Evolutionary conservation across 2,888 invertebrate species (phyloP), one percentile per base, ranked within the genome.

Genomic region (Ptychoptera contaminata): DNA sequence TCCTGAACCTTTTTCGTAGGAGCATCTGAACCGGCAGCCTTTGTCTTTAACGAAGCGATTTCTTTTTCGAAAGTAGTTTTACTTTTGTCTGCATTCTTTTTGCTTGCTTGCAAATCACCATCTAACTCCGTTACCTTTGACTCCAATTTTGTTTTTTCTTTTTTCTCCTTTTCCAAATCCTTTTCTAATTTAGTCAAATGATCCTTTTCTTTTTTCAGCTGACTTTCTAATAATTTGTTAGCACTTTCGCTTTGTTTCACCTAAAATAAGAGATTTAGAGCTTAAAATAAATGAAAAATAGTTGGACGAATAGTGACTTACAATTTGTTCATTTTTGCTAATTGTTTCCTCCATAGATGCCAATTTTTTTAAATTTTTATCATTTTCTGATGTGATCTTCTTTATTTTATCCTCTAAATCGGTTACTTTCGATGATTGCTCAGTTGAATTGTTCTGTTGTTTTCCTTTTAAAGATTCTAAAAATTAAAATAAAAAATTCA

Each of bases 1-100:
- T 16, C 16, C n/a, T 42, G 29, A 12, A 42, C 34, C 34, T 29
- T 35, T 14, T 34, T n/a, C 32, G 76, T 68, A 53, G 74, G 16
- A 12, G 37, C 30, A n/a, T 44, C 44, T 37, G 32, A 6, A 48
- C 46, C 47, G 23, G 54, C 54, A 9, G 59, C 52, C 67, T 87
- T 88, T 11, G 78, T 73, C 56, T 81, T 82, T 16, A 91, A 67
- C 2, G 77, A 74, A 43, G 79, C 78, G 45, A 92, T 69, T 65
- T 90, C 84, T 56, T 77, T 80, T 49, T 86, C 84, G 42, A 78
- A 73, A 34, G 73, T 69, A n/a, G 67, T 55, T 55, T 80, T 81
- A 54, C 75, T 68, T 48, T 79, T 71, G 44, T 83, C 82, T 29
- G 75, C 54, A 53, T 76, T 74, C 58, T 81, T 82, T 46, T 73